Base-by-base conservation (phyloP, 2,113 vertebrate species). In the Uropsilus gracilis region DNA sequence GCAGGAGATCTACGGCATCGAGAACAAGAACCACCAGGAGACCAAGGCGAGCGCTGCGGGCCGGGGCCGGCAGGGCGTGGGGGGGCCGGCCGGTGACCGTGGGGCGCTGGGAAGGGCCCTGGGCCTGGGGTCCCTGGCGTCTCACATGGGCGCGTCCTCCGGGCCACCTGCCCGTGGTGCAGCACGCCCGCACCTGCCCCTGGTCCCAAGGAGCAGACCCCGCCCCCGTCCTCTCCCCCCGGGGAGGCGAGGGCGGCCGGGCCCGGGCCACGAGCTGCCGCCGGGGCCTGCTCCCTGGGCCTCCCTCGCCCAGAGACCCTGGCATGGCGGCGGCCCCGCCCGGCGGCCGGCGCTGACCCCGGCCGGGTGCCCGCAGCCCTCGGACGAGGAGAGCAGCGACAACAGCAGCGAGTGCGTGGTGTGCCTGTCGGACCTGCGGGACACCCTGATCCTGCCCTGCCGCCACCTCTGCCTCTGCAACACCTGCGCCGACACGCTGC, bases 11-110 rank as follows among this genome's bases (percentile, higher is more conserved):
- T 99, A 99, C 0, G 99, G 99, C 94, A 99, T 99, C 0, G 99
- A 99, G 98, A 99, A 99, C 97, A 99, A 99, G 97, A 99, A 99
- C 98, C 99, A 99, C 98, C 99, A 99, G 96, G 99, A 99, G 96
- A 99, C 99, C 0, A 99, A 99, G 99, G 99, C 99, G 91, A 66
- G 69, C 37, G 22, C 78, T 18, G 1, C 6, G 1, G 3, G n/a
- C 3, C 53, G 44, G 39, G 8, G 10, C 14, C 22, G 0, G 3
- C 37, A 0, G 0, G 20, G 34, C 61, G 32, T 28, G 32, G 30
- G 9, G 7, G 24, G 26, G 22, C 24, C 9, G 6, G 57, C 64
- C 5, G n/a, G n/a, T 7, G 12, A 14, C 64, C 37, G 64, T 17
- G 48, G 50, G 50, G 18, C 61, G 6, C 32, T 64, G 13, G 13